Evolutionary conservation across 2,797 vertebrate species (phyloP), one percentile per base, ranked within the genome.

Genomic region (Muraenolepis orangiensis): DNA sequence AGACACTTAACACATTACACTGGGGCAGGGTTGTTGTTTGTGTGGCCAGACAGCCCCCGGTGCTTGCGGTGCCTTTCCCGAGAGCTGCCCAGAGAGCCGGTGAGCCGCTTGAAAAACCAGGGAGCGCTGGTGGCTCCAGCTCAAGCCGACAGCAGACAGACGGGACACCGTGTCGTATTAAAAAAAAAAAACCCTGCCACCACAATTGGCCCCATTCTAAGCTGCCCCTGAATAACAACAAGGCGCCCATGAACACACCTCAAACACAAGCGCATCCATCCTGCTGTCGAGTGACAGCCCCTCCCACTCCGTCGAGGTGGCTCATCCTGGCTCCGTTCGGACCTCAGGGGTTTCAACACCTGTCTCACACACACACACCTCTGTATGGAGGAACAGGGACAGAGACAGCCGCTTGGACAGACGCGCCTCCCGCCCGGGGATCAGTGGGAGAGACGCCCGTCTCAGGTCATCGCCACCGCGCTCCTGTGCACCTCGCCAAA

Each of bases 1-100:
- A 82, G 87, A 85, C 89, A 92, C 89, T 90, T 91, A 88, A 87
- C 87, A 86, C 90, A 88, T 85, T 78, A 87, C 84, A 85, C 76
- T 81, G 82, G 85, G 76, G 80, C 10, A 76, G 83, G 80, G 71
- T n/a, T 78, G 79, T 70, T 85, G 87, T 90, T 91, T 90, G 87
- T 82, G 81, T 87, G 82, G 87, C 40, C 77, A 78, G 80, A 82
- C 82, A 74, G 69, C 78, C 74, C 79, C 1, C 5, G 36, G 36
- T n/a, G n/a, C 74, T 79, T 81, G 79, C 74, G 76, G 77, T 80
- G 82, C 74, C 67, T 81, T 84, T 82, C 20, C 78, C 82, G 81
- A 76, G n/a, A n/a, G n/a, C 82, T 74, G 28, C 79, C 79, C 74
- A 78, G 88, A 84, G 75, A 87, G 72, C 29, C 73, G 66, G 38